Evolutionary conservation across 2,888 invertebrate species (phyloP).

Genomic region (Nemoura dubitans): DNA sequence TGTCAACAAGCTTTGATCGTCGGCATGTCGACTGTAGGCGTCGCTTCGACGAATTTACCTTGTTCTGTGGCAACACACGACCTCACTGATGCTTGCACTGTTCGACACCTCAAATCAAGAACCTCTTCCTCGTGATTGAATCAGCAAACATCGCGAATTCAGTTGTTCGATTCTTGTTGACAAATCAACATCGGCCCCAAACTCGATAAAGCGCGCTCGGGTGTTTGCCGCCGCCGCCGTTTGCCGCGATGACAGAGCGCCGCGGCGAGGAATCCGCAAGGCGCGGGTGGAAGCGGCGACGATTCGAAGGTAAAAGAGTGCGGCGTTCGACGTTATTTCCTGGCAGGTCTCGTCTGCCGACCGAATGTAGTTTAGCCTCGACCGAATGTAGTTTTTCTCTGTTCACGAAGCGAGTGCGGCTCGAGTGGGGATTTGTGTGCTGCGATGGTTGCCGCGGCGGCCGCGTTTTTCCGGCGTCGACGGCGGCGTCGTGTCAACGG

Average conservation of each 20-base stretch:
- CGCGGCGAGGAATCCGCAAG: neutral
- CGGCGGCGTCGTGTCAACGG: slow-evolving; percentile 40
- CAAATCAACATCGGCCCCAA: slow-evolving; percentile 19
- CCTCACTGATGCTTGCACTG: slow-evolving; percentile 14
- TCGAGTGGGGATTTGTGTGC: slow-evolving; percentile 7
- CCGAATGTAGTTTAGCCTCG: too few relatives aligned
- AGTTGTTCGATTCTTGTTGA: slow-evolving; percentile 29
- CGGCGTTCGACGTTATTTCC: neutral
- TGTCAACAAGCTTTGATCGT: slow-evolving; percentile 29
- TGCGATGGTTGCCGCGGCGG: slow-evolving; percentile 27
- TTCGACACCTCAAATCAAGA: slow-evolving; percentile 42
- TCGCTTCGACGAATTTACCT: slow-evolving; percentile 16
- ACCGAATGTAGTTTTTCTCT: slow-evolving; percentile 25
- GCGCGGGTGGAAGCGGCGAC: neutral
- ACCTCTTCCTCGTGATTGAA: slow-evolving; percentile 25
- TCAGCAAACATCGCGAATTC: slow-evolving; percentile 33
- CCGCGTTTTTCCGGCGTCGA: slow-evolving; percentile 37
- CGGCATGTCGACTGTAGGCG: slow-evolving; percentile 19
- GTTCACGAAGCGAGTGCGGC: slow-evolving; percentile 10
- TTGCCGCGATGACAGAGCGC: neutral
- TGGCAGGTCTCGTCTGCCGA: neutral
- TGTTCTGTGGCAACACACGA: slow-evolving; percentile 34
- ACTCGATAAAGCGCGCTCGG: slow-evolving; percentile 15
- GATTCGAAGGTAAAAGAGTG: neutral
- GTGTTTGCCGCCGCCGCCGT: neutral